phyloP scores from a whole-genome alignment of 2,113 vertebrate genomes.

The Antennarius striatus region DNA sequence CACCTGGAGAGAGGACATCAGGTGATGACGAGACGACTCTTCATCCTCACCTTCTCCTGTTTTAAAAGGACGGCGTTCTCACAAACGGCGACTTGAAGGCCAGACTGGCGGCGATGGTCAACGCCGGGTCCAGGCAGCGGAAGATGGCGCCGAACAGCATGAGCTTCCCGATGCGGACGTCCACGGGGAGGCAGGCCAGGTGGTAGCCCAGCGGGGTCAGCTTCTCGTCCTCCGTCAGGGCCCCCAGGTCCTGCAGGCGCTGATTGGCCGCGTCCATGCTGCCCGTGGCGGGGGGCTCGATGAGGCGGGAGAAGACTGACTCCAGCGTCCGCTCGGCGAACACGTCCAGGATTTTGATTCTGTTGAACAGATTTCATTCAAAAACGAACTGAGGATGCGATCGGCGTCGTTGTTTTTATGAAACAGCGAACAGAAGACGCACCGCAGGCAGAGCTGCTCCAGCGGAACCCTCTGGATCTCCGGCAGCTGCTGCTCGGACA shows the following conservation, averaged over 20 bases:
- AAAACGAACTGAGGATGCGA: too few relatives aligned
- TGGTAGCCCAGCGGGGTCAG: slow-evolving; percentile 96
- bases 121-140: slow-evolving; percentile 93
- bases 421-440: slow-evolving; percentile 6
- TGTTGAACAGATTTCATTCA: slow-evolving; percentile 48
- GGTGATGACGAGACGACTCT: background rate
- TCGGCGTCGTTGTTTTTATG: too few relatives aligned
- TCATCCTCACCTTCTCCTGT: background rate
- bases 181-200: slow-evolving; percentile 94
- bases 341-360: slow-evolving; percentile 95
- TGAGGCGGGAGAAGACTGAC: slow-evolving; percentile 88
- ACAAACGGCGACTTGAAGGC: slow-evolving; percentile 97
- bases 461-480: slow-evolving; percentile 95
- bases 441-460: slow-evolving; percentile 97
- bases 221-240: slow-evolving; percentile 87
- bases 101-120: slow-evolving; percentile 96
- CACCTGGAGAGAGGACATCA: slow-evolving; percentile 29
- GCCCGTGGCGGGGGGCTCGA: slow-evolving; percentile 86
- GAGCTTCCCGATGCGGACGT: slow-evolving; percentile 96
- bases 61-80: slow-evolving; percentile 66
- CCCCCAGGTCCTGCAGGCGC: slow-evolving; percentile 90
- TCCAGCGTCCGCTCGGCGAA: slow-evolving; percentile 85
- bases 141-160: slow-evolving; percentile 98
- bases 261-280: slow-evolving; percentile 88
- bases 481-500: slow-evolving; percentile 90